Conservation (phyloP, 1,140 invertebrate genomes). For the Ips nitidus region DNA sequence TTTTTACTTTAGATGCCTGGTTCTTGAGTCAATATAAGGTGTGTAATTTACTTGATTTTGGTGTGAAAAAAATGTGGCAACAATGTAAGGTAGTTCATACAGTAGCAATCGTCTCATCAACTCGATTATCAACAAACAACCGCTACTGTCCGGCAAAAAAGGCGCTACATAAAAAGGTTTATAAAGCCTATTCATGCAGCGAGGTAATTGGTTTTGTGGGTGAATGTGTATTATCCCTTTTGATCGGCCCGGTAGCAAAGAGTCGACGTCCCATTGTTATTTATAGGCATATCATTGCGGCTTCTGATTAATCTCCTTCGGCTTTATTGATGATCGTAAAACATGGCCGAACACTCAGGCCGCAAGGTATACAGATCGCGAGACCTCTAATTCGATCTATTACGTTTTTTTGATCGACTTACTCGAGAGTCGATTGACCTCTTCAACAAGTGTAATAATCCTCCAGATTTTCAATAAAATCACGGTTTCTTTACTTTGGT, state of each 20-base stretch:
- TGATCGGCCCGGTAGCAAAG: conserved; percentile 31
- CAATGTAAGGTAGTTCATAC: background rate
- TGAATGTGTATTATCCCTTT: conserved; percentile 36
- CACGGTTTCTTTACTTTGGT: too few relatives aligned
- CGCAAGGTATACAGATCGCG: background rate
- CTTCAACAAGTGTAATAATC: too few relatives aligned
- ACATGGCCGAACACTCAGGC: conserved; percentile 12
- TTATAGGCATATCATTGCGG: conserved; percentile 37
- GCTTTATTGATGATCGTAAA: conserved; percentile 33
- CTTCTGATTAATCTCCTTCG: conserved; percentile 35
- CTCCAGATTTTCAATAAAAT: too few relatives aligned
- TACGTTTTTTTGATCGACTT: too few relatives aligned
- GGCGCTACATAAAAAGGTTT: conserved; percentile 23
- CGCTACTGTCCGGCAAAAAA: conserved; percentile 21
- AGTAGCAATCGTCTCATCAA: background rate
- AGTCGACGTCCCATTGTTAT: conserved; percentile 32
- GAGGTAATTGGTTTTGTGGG: conserved; percentile 35
- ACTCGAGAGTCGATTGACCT: too few relatives aligned
- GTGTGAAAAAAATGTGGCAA: background rate
- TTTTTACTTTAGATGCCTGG: too few relatives aligned
- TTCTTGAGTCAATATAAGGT: too few relatives aligned
- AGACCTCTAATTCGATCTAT: background rate
- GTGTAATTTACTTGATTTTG: background rate
- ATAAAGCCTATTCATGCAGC: conserved; percentile 28
- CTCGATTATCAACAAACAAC: conserved; percentile 15